Conservation (phyloP, 2,888 invertebrate genomes). For the Aromia moschata region DNA sequence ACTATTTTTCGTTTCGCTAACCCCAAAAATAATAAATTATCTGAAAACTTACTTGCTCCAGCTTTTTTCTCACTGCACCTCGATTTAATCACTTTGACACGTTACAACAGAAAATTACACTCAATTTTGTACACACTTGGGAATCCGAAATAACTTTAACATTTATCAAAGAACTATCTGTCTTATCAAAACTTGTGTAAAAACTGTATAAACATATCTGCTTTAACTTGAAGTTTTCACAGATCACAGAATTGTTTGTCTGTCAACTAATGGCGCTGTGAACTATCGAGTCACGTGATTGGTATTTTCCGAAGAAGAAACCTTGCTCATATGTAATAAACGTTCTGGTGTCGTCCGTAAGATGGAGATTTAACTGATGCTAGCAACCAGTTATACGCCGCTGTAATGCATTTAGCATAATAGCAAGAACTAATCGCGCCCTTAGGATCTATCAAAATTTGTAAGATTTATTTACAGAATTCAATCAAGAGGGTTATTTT, state of each 20-base stretch:
- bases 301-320: background rate
- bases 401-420: too few relatives aligned
- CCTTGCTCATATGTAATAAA: too few relatives aligned
- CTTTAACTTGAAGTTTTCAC: constrained; percentile 15
- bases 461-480: too few relatives aligned
- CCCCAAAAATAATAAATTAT: constrained; percentile 22
- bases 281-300: constrained; percentile 13
- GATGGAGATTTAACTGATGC: too few relatives aligned
- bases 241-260: constrained; percentile 18
- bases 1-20: constrained; percentile 7
- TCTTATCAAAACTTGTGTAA: constrained; percentile 23
- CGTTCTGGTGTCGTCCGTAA: too few relatives aligned
- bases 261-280: constrained; percentile 29
- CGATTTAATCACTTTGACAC: constrained; percentile 23
- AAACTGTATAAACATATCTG: constrained; percentile 27
- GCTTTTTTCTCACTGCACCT: background rate
- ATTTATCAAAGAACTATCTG: constrained; percentile 14
- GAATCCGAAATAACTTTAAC: constrained; percentile 6
- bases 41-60: constrained; percentile 19
- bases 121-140: constrained; percentile 11
- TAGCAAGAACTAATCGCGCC: too few relatives aligned
- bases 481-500: too few relatives aligned
- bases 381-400: too few relatives aligned
- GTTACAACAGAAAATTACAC: constrained; percentile 9
- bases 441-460: too few relatives aligned